A percentile compares a stretch with the other conserved stretches of the same genome.
Conservation (phyloP, 2,888 invertebrate genomes). For the Macrophya alboannulata region DNA sequence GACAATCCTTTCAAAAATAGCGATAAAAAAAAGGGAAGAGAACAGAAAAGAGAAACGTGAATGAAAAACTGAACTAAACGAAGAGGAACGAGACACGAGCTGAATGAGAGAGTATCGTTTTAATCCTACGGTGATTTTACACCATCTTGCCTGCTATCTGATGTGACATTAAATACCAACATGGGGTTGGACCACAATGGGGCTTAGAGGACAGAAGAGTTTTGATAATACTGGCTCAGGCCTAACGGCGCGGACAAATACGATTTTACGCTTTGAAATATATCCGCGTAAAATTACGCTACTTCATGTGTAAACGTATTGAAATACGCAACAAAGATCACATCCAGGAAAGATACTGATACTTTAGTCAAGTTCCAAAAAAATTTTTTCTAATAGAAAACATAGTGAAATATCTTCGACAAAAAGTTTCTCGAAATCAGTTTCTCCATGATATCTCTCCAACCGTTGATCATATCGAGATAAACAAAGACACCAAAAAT, state of each 20-base stretch:
- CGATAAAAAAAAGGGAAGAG: neutral
- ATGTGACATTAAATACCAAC: slow-evolving; percentile 72
- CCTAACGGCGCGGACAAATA: slow-evolving; percentile 75
- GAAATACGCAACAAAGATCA: slow-evolving; percentile 48
- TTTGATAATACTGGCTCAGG: slow-evolving; percentile 63
- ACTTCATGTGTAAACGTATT: slow-evolving; percentile 55
- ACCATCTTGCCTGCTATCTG: slow-evolving; percentile 71
- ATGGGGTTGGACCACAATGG: slow-evolving; percentile 66
- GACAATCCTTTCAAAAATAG: slow-evolving; percentile 28
- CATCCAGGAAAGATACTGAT: neutral
- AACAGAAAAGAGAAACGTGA: neutral
- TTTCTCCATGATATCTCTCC: neutral
- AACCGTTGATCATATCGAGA: neutral
- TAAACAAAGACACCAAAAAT: neutral
- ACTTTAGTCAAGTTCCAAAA: too few species aligned
- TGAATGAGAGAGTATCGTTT: slow-evolving; percentile 45
- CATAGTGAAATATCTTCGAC: neutral
- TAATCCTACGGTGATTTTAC: slow-evolving; percentile 71
- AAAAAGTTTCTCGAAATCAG: neutral
- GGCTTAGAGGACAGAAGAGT: slow-evolving; percentile 64
- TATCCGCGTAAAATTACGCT: slow-evolving; percentile 77
- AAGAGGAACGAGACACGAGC: slow-evolving; percentile 28
- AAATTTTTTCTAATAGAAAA: neutral
- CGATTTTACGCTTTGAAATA: slow-evolving; percentile 77
- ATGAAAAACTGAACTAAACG: neutral